Evolutionary conservation across 1,140 invertebrate species (phyloP).

Genomic region (Trichomalopsis sarcophagae): DNA sequence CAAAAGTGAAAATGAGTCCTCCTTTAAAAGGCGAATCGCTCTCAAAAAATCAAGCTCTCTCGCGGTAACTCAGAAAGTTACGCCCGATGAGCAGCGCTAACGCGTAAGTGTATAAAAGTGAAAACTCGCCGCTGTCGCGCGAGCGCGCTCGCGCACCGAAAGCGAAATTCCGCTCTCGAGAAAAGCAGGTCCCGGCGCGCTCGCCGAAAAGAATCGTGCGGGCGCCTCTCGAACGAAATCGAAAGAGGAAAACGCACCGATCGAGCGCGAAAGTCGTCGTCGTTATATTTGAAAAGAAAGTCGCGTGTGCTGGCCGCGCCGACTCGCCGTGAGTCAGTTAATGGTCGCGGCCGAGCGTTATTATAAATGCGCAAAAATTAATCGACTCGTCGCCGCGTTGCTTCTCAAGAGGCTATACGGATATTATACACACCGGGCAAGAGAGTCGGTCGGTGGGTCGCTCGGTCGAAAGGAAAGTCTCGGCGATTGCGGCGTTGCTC

Average conservation of each 20-base stretch:
- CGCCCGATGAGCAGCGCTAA: not conserved
- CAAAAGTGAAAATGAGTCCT: not conserved
- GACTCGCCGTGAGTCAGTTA: not conserved
- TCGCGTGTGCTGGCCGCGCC: not conserved
- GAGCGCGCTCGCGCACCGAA: not conserved
- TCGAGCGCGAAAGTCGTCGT: not conserved
- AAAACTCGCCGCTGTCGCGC: not conserved
- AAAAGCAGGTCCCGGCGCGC: not conserved
- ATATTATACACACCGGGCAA: too few relatives aligned
- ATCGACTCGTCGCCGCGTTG: not conserved
- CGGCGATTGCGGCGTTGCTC: not conserved
- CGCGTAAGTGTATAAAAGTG: not conserved
- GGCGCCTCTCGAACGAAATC: not conserved
- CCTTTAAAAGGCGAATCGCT: not conserved
- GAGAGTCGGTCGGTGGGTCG: not conserved
- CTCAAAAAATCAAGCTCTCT: not conserved
- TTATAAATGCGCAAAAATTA: not conserved
- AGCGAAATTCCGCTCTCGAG: not conserved
- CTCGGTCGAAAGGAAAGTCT: conserved; percentile 11
- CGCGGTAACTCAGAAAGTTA: not conserved
- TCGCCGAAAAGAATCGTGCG: not conserved
- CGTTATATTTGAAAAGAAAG: not conserved
- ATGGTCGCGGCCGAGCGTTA: not conserved
- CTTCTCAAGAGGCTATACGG: not conserved
- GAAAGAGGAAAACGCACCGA: not conserved